These are phyloP conservation scores for Macrotus californicus DNA, from an alignment of 2,113 vertebrate species.

Conservation along the genomic window DNA sequence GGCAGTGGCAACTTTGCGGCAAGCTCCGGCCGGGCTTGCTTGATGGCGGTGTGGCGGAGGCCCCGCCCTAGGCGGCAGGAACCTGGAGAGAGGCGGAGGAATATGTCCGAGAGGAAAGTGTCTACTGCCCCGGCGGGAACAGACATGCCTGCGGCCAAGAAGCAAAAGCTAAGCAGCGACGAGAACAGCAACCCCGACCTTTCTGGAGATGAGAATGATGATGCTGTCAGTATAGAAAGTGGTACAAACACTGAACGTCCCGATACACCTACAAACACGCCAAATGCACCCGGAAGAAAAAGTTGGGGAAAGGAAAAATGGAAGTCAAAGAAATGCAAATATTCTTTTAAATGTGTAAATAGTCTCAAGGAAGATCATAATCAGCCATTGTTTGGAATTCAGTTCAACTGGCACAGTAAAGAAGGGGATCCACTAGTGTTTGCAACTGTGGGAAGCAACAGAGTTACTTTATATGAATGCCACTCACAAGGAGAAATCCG, in stretches of 20 bases:
- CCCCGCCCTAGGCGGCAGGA: slow-evolving; percentile 82
- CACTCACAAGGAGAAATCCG: slow-evolving; percentile 97
- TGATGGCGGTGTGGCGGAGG: slow-evolving; percentile 77
- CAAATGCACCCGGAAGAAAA: slow-evolving; percentile 95
- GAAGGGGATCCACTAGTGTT: slow-evolving; percentile 98
- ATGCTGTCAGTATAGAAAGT: slow-evolving; percentile 94
- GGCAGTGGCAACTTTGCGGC: slow-evolving; percentile 65
- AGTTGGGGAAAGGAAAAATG: slow-evolving; percentile 99
- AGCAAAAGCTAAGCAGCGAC: slow-evolving; percentile 97
- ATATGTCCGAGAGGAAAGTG: slow-evolving; percentile 93
- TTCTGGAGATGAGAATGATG: slow-evolving; percentile 96
- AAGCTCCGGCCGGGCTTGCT: slow-evolving; percentile 73
- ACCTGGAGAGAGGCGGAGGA: slow-evolving; percentile 83
- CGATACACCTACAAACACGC: slow-evolving; percentile 97
- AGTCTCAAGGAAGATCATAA: slow-evolving; percentile 97
- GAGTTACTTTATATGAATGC: slow-evolving; percentile 98
- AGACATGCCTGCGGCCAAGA: slow-evolving; percentile 93
- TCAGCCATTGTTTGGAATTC: slow-evolving; percentile 97
- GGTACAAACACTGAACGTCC: slow-evolving; percentile 94
- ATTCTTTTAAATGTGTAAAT: slow-evolving; percentile 99
- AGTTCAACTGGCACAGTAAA: slow-evolving; percentile 99
- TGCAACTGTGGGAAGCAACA: slow-evolving; percentile 97
- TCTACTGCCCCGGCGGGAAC: slow-evolving; percentile 85
- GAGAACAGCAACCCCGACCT: slow-evolving; percentile 98
- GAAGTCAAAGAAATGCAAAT: slow-evolving; percentile 99